Conservation (phyloP, 2,888 invertebrate genomes). For the Drosophila melanocephala region DNA sequence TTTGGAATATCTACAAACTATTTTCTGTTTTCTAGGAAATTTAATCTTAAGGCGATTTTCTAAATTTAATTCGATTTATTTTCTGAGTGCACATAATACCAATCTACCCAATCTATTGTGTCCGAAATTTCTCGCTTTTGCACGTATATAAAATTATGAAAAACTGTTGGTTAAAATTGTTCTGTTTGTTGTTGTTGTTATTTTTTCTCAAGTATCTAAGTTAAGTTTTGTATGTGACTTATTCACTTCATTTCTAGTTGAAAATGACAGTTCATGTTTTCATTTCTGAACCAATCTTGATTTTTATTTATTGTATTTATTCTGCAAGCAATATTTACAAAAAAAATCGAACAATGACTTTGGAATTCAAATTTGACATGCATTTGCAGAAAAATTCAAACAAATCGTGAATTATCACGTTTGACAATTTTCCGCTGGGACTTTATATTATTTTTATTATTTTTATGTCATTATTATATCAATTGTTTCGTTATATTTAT, state of each 20-base stretch:
- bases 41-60: neutral
- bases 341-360: neutral
- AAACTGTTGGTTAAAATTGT: neutral
- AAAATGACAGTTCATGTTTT: neutral
- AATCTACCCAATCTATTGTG: neutral
- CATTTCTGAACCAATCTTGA: neutral
- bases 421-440: neutral
- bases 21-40: neutral
- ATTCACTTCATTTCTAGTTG: neutral
- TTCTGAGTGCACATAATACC: slow-evolving; percentile 3
- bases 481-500: neutral
- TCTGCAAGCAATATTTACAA: neutral
- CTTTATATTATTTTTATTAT: neutral
- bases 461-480: neutral
- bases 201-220: neutral
- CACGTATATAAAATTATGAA: neutral
- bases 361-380: neutral
- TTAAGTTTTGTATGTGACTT: neutral
- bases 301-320: neutral
- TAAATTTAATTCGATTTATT: neutral
- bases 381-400: neutral
- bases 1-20: neutral
- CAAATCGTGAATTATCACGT: slow-evolving; percentile 5
- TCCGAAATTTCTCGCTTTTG: neutral
- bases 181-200: no score